These are phyloP conservation scores for Spilosoma lubricipeda DNA, from an alignment of 2,888 invertebrate genomes.

Conservation along the genomic window DNA sequence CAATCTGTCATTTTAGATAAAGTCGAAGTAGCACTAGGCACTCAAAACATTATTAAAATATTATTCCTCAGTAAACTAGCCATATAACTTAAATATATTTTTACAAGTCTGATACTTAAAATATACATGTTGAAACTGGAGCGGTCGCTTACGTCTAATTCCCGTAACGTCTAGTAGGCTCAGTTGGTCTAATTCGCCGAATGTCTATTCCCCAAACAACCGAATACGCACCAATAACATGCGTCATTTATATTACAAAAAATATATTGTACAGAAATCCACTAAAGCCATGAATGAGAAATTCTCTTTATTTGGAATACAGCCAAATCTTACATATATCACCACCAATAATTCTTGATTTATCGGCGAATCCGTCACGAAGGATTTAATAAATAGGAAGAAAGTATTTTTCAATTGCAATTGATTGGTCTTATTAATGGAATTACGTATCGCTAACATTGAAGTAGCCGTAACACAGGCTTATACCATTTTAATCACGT, in stretches of 20 bases:
- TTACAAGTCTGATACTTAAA: neutral
- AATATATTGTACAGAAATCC: neutral
- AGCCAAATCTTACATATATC: constrained; percentile 6
- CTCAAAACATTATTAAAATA: neutral
- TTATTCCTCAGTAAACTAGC: neutral
- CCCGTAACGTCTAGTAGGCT: no score
- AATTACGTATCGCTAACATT: neutral
- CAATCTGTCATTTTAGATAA: neutral
- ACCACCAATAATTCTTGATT: constrained; percentile 1
- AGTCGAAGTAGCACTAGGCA: neutral
- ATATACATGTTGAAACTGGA: neutral
- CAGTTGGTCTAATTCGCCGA: no score
- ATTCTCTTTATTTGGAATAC: neutral
- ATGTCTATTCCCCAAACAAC: no score
- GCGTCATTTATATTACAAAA: neutral
- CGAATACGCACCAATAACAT: no score
- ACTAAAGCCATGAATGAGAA: neutral
- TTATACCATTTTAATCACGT: no score
- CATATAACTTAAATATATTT: neutral
- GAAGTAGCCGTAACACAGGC: neutral
- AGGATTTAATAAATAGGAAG: neutral
- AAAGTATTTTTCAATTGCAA: neutral
- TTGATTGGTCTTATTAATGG: neutral
- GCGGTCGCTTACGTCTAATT: no score
- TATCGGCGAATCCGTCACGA: neutral